Percentiles rank a stretch among this genome's conserved stretches.
phyloP scores from a whole-genome alignment of 2,113 vertebrate genomes.

The Dromas ardeola region DNA sequence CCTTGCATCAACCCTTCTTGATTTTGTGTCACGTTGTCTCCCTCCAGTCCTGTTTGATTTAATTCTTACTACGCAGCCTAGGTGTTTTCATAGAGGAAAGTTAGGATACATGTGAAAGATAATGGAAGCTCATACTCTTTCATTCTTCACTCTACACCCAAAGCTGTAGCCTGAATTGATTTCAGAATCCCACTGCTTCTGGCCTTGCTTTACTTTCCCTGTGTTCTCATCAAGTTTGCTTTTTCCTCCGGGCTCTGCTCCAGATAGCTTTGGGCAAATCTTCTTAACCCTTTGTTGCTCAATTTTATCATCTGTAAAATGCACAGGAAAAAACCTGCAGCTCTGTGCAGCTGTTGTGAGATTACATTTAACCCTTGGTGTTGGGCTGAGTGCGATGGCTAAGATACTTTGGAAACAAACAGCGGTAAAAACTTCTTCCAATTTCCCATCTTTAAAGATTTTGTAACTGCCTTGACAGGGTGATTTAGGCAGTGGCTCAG shows the following conservation, averaged over 20 bases:
- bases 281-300: background rate
- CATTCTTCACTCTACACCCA: background rate
- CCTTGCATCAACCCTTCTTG: background rate
- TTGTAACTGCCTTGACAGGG: rapidly evolving
- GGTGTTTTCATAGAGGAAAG: background rate
- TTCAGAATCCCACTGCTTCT: background rate
- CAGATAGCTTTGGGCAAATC: background rate
- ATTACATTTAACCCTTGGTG: background rate
- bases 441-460: background rate
- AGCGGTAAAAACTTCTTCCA: background rate
- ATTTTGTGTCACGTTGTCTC: background rate
- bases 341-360: background rate
- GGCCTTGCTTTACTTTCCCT: background rate
- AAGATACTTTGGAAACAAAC: background rate
- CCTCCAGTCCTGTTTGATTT: background rate
- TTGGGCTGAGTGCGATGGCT: background rate
- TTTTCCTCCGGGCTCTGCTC: background rate
- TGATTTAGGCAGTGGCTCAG: background rate
- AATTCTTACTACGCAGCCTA: background rate
- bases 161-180: background rate
- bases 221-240: background rate
- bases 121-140: background rate
- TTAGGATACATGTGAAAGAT: background rate
- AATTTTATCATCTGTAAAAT: background rate
- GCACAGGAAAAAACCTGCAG: background rate